These are phyloP conservation scores for Archilochus colubris DNA, from an alignment of 2,113 vertebrate species.

Conservation along the genomic window DNA sequence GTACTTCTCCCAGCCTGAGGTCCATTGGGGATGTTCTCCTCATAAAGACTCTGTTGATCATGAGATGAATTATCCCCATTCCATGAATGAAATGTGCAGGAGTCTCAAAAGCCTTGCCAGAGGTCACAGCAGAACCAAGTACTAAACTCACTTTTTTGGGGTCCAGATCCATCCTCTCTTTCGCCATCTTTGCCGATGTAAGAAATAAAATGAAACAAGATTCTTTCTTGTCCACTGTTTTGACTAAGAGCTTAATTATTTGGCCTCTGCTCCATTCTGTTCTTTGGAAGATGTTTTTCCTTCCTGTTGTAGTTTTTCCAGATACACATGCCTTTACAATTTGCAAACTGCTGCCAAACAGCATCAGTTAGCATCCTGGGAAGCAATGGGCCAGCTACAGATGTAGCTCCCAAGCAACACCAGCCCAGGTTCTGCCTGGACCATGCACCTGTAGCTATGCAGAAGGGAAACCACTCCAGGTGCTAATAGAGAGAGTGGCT, in stretches of 20 bases:
- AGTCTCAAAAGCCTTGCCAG: background rate
- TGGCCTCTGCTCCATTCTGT: background rate
- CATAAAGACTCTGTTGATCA: background rate
- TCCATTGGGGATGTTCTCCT: background rate
- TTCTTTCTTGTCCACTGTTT: background rate
- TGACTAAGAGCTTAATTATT: background rate
- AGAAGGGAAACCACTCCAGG: background rate
- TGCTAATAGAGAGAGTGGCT: background rate
- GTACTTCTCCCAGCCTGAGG: background rate
- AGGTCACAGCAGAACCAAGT: background rate
- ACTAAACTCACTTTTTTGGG: background rate
- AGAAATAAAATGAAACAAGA: background rate
- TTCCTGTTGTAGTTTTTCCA: background rate
- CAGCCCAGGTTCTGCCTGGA: background rate
- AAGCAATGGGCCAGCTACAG: background rate
- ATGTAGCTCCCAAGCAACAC: background rate
- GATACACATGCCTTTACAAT: background rate
- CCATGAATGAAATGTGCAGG: background rate
- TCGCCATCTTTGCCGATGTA: background rate
- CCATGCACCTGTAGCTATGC: background rate
- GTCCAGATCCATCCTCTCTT: background rate
- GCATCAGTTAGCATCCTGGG: accelerated
- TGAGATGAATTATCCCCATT: background rate
- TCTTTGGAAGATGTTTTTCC: background rate
- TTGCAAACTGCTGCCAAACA: background rate